A percentile compares a stretch with the other conserved stretches of the same genome.
phyloP scores from a whole-genome alignment of 2,797 vertebrate species.

The Crenichthys baileyi region DNA sequence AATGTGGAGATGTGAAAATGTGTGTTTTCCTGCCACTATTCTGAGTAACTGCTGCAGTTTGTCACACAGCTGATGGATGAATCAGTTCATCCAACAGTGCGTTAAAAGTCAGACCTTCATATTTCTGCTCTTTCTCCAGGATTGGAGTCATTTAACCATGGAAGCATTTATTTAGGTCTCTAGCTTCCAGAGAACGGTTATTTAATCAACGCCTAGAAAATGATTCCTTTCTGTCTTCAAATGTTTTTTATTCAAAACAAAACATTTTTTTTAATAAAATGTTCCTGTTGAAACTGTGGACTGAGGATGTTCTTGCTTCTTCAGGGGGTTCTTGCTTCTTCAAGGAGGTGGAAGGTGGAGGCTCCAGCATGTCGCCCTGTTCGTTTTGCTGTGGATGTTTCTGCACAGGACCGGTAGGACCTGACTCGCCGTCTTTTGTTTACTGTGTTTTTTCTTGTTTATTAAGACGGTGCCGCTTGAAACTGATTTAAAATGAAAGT shows the following conservation, averaged over 20 bases:
- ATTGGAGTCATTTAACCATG: not conserved
- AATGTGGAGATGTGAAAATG: not conserved
- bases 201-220: not conserved
- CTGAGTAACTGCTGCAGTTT: not conserved
- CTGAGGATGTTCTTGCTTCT: not conserved
- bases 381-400: constrained; percentile 56
- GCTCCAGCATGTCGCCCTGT: constrained; percentile 25
- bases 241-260: not conserved
- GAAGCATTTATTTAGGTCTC: not conserved
- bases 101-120: not conserved
- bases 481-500: not conserved
- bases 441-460: not conserved
- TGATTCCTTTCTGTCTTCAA: not conserved
- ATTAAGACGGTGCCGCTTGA: not conserved
- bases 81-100: not conserved
- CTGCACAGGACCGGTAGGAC: constrained; percentile 51
- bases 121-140: not conserved
- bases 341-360: constrained; percentile 39
- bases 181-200: not conserved
- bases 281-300: not conserved
- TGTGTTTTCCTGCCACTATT: not conserved
- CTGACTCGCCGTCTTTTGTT: not conserved
- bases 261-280: not conserved
- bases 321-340: constrained; percentile 2
- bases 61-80: not conserved